A percentile compares a stretch with the other conserved stretches of the same genome.
Conservation (phyloP, 2,888 invertebrate species). For the Eubasilissa splendida region DNA sequence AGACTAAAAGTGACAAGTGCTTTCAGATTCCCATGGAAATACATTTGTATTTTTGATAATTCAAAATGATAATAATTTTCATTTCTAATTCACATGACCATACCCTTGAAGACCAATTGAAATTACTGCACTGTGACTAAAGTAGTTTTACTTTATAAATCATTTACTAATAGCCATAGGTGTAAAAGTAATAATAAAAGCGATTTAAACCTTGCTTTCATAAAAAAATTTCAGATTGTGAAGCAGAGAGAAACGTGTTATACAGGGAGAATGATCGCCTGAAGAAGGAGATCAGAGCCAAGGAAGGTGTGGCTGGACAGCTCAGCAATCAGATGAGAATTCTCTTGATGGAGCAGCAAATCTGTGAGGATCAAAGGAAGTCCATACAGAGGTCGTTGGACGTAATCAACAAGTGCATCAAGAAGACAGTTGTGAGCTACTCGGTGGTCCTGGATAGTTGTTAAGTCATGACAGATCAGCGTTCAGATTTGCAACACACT, state of each 20-base stretch:
- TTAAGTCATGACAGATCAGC: neutral
- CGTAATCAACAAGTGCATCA: slow-evolving; percentile 61
- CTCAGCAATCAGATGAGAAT: slow-evolving; percentile 67
- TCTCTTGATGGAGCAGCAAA: slow-evolving; percentile 64
- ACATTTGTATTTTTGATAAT: too few species aligned
- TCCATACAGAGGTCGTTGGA: slow-evolving; percentile 63
- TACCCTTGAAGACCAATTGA: too few species aligned
- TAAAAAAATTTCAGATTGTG: slow-evolving; percentile 67
- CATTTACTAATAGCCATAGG: too few species aligned
- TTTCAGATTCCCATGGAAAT: too few species aligned
- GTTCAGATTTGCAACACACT: too few species aligned
- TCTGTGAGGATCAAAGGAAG: slow-evolving; percentile 57
- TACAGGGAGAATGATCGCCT: slow-evolving; percentile 68
- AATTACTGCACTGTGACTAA: too few species aligned
- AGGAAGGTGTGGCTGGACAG: slow-evolving; percentile 68
- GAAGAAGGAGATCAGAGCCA: slow-evolving; percentile 69
- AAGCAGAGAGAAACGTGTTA: slow-evolving; percentile 67
- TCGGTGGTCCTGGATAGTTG: neutral
- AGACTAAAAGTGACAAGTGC: too few species aligned
- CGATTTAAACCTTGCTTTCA: too few species aligned
- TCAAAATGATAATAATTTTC: too few species aligned
- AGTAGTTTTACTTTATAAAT: too few species aligned
- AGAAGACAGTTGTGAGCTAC: slow-evolving; percentile 3
- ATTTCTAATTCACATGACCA: too few species aligned
- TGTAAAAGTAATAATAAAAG: too few species aligned